A percentile compares a stretch with the other conserved stretches of the same genome.
Conservation (phyloP, 2,113 vertebrate genomes). For the Arothron firmamentum region DNA sequence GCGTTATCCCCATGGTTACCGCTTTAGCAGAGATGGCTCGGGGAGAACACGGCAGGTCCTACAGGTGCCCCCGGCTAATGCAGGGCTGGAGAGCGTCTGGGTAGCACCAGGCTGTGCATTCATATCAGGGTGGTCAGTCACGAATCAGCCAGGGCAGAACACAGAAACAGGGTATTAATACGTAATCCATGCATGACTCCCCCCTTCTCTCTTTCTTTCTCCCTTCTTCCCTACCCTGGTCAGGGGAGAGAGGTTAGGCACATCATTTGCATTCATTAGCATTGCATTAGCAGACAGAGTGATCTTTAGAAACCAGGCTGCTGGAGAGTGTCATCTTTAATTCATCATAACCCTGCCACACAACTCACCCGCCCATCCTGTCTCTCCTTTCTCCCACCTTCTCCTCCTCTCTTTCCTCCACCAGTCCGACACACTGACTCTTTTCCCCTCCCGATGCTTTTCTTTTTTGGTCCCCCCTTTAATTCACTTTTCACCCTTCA, state of each 20-base stretch:
- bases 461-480: not conserved
- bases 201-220: slow-evolving; percentile 7
- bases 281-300: slow-evolving; percentile 73
- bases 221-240: slow-evolving; percentile 39
- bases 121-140: slow-evolving; percentile 25
- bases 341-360: slow-evolving; percentile 68
- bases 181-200: not conserved
- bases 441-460: slow-evolving; percentile 36
- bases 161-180: slow-evolving; percentile 25
- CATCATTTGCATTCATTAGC: slow-evolving; percentile 77
- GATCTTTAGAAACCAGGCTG: slow-evolving; percentile 73
- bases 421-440: not conserved
- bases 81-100: not conserved
- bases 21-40: slow-evolving; percentile 9
- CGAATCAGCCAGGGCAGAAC: slow-evolving; percentile 9
- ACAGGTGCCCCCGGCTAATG: slow-evolving; percentile 9
- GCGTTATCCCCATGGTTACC: slow-evolving; percentile 3
- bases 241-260: slow-evolving; percentile 67
- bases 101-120: not conserved
- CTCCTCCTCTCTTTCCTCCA: slow-evolving; percentile 24
- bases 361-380: slow-evolving; percentile 20
- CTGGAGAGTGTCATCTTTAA: slow-evolving; percentile 75
- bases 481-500: not conserved
- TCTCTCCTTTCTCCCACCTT: not conserved
- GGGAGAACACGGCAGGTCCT: not conserved